These are phyloP conservation scores for Pithys albifrons DNA, from an alignment of 2,113 vertebrate genomes.

Conservation along the genomic window DNA sequence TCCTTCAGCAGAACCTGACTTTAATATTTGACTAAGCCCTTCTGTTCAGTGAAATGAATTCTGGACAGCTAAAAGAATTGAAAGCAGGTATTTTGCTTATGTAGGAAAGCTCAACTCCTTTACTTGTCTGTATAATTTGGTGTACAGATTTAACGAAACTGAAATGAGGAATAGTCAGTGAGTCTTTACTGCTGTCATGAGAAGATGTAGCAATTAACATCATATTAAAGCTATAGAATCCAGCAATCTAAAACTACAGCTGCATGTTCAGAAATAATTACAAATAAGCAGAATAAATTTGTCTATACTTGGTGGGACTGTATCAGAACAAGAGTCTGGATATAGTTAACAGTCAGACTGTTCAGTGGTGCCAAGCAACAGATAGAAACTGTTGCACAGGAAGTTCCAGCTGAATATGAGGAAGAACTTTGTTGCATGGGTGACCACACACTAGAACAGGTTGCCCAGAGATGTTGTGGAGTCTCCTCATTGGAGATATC, in stretches of 20 bases:
- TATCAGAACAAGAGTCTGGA: neutral
- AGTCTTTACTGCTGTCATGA: neutral
- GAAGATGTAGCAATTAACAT: neutral
- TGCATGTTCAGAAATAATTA: neutral
- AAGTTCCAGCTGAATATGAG: neutral
- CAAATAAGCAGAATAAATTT: neutral
- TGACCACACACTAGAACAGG: accelerated
- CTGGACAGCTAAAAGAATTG: neutral
- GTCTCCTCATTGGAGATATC: neutral
- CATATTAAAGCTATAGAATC: neutral
- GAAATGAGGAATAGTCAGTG: neutral
- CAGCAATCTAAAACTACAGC: neutral
- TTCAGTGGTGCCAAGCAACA: neutral
- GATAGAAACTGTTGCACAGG: accelerated
- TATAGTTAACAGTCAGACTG: neutral
- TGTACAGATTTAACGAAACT: neutral
- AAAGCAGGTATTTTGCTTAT: neutral
- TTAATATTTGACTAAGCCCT: slow-evolving; percentile 21
- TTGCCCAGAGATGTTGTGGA: neutral
- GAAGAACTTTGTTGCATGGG: neutral
- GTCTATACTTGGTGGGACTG: neutral
- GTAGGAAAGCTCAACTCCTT: neutral
- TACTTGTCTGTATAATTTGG: neutral
- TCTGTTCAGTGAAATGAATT: slow-evolving; percentile 10
- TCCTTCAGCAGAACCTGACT: neutral